Evolutionary conservation across 1,140 invertebrate species (phyloP).

Genomic region (Penaeus japonicus): DNA sequence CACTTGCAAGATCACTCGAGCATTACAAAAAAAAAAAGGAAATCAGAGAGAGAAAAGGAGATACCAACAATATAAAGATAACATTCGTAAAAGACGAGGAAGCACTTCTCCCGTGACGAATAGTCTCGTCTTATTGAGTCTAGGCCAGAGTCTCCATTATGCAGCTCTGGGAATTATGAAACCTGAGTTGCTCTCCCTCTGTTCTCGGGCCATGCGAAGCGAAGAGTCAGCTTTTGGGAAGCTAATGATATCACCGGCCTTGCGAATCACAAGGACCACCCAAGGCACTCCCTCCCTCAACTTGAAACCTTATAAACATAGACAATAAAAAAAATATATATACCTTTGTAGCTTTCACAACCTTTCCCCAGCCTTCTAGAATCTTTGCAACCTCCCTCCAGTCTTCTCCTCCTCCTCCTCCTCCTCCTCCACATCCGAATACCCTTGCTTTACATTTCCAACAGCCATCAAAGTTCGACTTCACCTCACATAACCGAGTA

Average conservation of each 20-base stretch:
- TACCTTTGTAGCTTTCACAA: background rate
- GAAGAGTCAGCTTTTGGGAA: too few relatives aligned
- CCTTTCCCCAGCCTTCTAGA: too few relatives aligned
- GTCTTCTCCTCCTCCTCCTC: background rate
- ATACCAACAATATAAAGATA: background rate
- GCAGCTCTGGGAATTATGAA: background rate
- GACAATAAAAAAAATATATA: too few relatives aligned
- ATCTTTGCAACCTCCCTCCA: background rate
- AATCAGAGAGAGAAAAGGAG: background rate
- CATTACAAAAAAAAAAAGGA: background rate
- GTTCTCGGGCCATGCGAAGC: too few relatives aligned
- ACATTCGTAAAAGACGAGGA: too few relatives aligned
- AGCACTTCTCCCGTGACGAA: too few relatives aligned
- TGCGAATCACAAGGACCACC: too few relatives aligned
- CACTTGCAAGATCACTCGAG: background rate
- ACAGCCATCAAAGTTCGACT: too few relatives aligned
- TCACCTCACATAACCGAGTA: background rate
- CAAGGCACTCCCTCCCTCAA: background rate
- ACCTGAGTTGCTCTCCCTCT: background rate
- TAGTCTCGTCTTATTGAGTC: too few relatives aligned
- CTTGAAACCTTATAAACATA: too few relatives aligned
- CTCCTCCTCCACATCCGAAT: background rate
- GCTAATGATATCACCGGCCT: too few relatives aligned
- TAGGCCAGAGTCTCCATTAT: background rate
- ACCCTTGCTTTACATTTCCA: too few relatives aligned